These are phyloP conservation scores for Lepidotrigona ventralis DNA, from an alignment of 1,140 invertebrate species.

Conservation along the genomic window DNA sequence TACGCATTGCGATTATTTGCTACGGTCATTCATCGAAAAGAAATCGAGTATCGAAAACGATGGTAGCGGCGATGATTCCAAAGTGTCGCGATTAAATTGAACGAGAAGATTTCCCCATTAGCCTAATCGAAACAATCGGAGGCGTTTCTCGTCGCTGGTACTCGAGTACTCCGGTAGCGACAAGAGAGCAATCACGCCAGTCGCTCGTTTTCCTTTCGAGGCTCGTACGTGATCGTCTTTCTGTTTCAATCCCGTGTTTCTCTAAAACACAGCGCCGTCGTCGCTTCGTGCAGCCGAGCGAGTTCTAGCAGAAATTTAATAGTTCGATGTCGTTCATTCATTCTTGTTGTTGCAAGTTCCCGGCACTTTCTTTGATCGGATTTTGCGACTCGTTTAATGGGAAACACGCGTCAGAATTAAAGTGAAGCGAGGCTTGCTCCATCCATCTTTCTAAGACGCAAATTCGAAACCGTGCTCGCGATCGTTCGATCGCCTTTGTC, in stretches of 20 bases:
- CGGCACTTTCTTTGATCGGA: slow-evolving; percentile 6
- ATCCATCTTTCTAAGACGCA: not conserved
- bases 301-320: slow-evolving; percentile 20
- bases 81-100: not conserved
- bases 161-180: too few relatives aligned
- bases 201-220: not conserved
- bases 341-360: not conserved
- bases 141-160: not conserved
- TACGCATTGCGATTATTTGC: too few relatives aligned
- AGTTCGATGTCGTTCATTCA: slow-evolving; percentile 27
- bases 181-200: not conserved
- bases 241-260: not conserved
- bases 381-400: slow-evolving; percentile 26
- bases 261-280: not conserved
- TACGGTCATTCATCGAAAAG: too few relatives aligned
- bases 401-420: slow-evolving; percentile 10
- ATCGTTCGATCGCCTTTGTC: too few relatives aligned
- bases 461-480: too few relatives aligned
- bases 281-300: not conserved
- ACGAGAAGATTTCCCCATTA: not conserved
- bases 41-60: too few relatives aligned
- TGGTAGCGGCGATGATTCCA: too few relatives aligned
- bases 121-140: not conserved
- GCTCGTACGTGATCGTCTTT: not conserved
- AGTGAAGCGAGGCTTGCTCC: not conserved